phyloP scores from a whole-genome alignment of 35 echinoderm and acorn worm genomes.

The Amphiura filiformis region DNA sequence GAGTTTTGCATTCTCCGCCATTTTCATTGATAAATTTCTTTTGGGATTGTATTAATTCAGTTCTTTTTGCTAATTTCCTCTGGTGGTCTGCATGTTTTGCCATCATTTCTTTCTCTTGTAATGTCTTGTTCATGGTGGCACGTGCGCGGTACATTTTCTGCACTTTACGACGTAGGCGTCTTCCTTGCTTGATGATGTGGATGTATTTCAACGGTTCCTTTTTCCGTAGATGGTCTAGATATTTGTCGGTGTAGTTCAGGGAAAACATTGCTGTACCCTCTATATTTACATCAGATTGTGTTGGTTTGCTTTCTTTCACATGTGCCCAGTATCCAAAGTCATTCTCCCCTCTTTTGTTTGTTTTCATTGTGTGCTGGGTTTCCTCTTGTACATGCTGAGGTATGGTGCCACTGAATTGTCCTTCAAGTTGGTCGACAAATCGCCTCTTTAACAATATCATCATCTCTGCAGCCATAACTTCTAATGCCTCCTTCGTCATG shows the following conservation, averaged over 20 bases:
- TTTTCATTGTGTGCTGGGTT: not conserved
- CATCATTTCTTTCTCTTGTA: no score
- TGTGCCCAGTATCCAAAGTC: slow-evolving; percentile 30
- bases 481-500: not conserved
- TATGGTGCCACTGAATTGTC: not conserved
- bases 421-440: not conserved
- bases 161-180: no score
- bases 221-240: no score
- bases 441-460: not conserved
- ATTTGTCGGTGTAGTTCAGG: not conserved
- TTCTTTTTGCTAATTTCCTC: no score
- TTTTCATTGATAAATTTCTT: no score
- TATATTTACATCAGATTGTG: not conserved
- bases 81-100: no score
- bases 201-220: no score
- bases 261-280: not conserved
- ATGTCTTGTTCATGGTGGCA: no score
- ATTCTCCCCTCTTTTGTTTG: slow-evolving; percentile 26
- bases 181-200: no score
- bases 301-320: not conserved
- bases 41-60: no score
- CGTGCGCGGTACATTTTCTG: no score
- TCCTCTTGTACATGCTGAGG: not conserved
- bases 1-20: no score
- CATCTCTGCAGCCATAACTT: not conserved